phyloP scores from a whole-genome alignment of 2,797 vertebrate species.

The Pangasius sanitwongsei region DNA sequence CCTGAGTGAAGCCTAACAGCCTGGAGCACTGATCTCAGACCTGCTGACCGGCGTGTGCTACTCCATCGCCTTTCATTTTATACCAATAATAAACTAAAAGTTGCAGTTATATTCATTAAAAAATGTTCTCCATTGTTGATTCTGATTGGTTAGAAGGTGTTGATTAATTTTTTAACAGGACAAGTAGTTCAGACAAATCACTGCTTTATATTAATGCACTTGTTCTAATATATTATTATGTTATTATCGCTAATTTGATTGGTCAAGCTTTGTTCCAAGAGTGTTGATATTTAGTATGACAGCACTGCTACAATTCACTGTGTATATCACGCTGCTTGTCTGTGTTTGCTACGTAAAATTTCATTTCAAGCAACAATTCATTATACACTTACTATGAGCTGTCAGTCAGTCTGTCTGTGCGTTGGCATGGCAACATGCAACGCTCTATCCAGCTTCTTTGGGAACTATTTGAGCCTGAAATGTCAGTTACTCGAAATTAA shows the following conservation, averaged over 20 bases:
- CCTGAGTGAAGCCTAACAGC: constrained; percentile 21
- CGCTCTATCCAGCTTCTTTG: no score
- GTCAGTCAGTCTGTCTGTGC: no score
- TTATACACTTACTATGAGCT: no score
- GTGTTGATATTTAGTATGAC: background rate
- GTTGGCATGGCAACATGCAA: no score
- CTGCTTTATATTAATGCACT: background rate
- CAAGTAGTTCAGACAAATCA: background rate
- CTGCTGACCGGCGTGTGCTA: background rate
- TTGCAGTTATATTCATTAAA: background rate
- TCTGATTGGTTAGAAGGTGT: background rate
- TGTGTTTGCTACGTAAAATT: background rate
- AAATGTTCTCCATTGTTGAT: background rate
- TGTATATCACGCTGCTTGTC: background rate
- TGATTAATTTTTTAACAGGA: background rate
- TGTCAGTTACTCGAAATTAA: no score
- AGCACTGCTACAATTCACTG: background rate
- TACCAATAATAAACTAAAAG: background rate
- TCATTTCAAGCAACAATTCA: background rate
- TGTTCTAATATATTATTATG: no score
- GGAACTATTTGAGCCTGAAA: no score
- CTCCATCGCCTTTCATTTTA: background rate
- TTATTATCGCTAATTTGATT: background rate
- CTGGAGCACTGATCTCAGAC: constrained; percentile 23
- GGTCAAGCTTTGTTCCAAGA: no score